Evolutionary conservation across 2,888 invertebrate species (phyloP), one percentile per base, ranked within the genome.

Genomic region (Malacosoma neustria): DNA sequence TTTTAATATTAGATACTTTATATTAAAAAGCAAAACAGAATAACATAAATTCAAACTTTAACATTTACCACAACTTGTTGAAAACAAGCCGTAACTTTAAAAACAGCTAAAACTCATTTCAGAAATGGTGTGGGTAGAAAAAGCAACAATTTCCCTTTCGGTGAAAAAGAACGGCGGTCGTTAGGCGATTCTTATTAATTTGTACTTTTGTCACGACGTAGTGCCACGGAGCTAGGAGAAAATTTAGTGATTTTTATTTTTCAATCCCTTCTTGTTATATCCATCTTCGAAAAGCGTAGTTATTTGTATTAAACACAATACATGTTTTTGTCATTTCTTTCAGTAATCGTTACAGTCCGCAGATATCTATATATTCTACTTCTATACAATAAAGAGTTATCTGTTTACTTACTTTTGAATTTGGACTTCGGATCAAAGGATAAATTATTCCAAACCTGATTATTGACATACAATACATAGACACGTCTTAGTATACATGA

Each of bases 161-260:
- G 30, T 14, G 45, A 46, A 54, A 50, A 53, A 49, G 44, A 51
- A 47, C 39, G 36, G 41, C 33, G 43, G 48, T 53, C 60, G 60
- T 60, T 54, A 57, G 64, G 64, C 64, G 65, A 71, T 73, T 71
- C 64, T 72, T 72, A 71, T 70, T 74, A 71, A 73, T 75, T 75
- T 70, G 59, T 65, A 66, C 66, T 63, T 66, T 63, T 64, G 62
- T 66, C 59, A 49, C 32, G 11, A 15, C 37, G 36, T 41, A 42
- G 45, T 35, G 39, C 32, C 34, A 32, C 32, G 35, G 14, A 30
- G 22, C 9, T 22, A 22, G 6, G 22, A 22, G 22, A 2, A 22
- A 22, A 22, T 22, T 22, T 9, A 22, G 6, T 4, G 22, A 4
- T 4, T 22, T 22, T 9, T 22, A 7, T 22, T 3, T 22, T n/a